Evolutionary conservation across 2,797 vertebrate species (phyloP).

Genomic region (Hippopotamyrus pictus): DNA sequence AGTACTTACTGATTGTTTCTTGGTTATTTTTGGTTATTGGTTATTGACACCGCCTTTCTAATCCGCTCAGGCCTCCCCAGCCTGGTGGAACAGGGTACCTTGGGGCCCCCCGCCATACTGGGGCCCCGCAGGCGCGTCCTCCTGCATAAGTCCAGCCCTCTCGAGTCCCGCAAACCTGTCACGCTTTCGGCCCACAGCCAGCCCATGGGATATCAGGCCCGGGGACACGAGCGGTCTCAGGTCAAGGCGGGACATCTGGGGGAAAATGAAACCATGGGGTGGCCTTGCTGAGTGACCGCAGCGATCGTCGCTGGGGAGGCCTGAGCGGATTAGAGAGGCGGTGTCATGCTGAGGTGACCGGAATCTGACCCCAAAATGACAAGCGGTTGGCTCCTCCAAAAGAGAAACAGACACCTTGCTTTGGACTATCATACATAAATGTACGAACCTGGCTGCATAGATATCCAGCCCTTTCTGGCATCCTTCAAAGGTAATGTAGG

Average conservation of each 20-base stretch:
- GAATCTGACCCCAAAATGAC: background rate
- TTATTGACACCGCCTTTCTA: no score
- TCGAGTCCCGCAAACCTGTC: background rate
- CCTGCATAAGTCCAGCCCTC: background rate
- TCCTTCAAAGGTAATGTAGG: background rate
- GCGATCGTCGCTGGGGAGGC: slow-evolving; percentile 29
- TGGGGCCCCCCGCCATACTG: background rate
- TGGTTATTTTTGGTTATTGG: background rate
- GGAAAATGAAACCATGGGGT: slow-evolving; percentile 34
- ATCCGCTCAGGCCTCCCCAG: background rate
- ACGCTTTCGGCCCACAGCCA: slow-evolving; percentile 30
- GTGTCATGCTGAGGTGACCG: background rate
- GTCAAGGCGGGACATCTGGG: slow-evolving; percentile 22
- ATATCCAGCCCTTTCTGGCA: background rate
- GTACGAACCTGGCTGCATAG: background rate
- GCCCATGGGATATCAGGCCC: slow-evolving; percentile 23
- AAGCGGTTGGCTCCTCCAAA: background rate
- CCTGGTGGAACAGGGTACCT: background rate
- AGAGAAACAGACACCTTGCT: background rate
- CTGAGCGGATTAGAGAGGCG: background rate
- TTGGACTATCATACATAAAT: background rate
- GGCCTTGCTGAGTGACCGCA: slow-evolving; percentile 14
- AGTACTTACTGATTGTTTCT: background rate
- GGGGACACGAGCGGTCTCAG: slow-evolving; percentile 16
- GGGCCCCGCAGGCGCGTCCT: background rate